These are phyloP conservation scores for Leptinotarsa texana DNA, from an alignment of 1,140 invertebrate genomes.

Conservation along the genomic window DNA sequence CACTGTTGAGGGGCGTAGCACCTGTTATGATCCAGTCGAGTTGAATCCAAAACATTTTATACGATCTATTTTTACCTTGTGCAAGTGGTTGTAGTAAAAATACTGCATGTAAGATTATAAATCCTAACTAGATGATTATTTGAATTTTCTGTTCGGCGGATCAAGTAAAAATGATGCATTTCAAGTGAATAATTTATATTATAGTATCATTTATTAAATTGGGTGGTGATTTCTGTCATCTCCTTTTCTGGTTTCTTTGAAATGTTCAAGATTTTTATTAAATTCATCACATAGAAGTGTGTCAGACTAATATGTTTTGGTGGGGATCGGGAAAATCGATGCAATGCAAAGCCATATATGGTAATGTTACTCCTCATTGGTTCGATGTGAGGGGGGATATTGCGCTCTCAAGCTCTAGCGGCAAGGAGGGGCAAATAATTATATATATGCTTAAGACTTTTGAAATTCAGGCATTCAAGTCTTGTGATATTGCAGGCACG, in stretches of 20 bases:
- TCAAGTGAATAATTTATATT: too few species aligned
- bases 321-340: constrained; percentile 43
- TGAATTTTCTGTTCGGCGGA: too few species aligned
- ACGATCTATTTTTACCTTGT: constrained; percentile 38
- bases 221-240: neutral
- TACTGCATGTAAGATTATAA: neutral
- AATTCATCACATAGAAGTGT: constrained; percentile 35
- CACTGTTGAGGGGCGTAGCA: constrained; percentile 24
- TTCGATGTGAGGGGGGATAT: constrained; percentile 34
- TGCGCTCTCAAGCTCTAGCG: constrained; percentile 33
- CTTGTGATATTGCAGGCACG: constrained; percentile 42
- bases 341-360: constrained; percentile 55
- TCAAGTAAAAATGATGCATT: too few species aligned
- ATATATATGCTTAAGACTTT: constrained; percentile 44
- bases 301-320: constrained; percentile 33
- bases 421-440: constrained; percentile 45
- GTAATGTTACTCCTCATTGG: constrained; percentile 55
- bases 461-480: constrained; percentile 44
- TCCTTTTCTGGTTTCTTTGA: constrained; percentile 15
- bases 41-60: constrained; percentile 11
- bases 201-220: too few species aligned
- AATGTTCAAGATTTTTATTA: constrained; percentile 19
- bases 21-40: constrained; percentile 23
- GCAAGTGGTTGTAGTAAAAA: constrained; percentile 43
- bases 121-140: too few species aligned